Conservation (phyloP, 1,140 invertebrate genomes). For the Venturia canescens region DNA sequence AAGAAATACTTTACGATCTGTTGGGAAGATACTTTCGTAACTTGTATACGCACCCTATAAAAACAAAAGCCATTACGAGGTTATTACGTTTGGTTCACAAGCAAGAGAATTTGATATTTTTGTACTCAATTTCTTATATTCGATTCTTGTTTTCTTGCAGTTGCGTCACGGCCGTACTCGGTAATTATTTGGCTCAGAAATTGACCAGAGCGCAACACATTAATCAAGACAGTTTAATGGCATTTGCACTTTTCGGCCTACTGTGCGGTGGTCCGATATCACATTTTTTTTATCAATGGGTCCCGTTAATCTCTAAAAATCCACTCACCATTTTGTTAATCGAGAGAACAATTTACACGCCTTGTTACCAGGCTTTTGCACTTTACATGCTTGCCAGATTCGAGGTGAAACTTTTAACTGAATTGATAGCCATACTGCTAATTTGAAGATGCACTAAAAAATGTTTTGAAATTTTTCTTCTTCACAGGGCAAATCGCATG, state of each 20-base stretch:
- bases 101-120: slow-evolving; percentile 58
- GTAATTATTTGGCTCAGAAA: slow-evolving; percentile 36
- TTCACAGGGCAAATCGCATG: slow-evolving; percentile 80
- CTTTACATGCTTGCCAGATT: slow-evolving; percentile 83
- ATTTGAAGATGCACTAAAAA: background rate
- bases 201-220: slow-evolving; percentile 5
- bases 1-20: slow-evolving; percentile 77
- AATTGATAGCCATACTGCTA: no score
- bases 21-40: slow-evolving; percentile 82
- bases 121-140: slow-evolving; percentile 32
- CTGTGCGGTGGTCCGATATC: slow-evolving; percentile 85
- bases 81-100: slow-evolving; percentile 57
- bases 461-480: background rate
- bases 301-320: slow-evolving; percentile 76
- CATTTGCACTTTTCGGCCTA: slow-evolving; percentile 73
- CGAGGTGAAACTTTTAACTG: slow-evolving; percentile 76
- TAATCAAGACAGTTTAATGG: slow-evolving; percentile 38
- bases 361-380: slow-evolving; percentile 82
- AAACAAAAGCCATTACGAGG: slow-evolving; percentile 86
- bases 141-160: slow-evolving; percentile 57
- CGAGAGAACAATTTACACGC: slow-evolving; percentile 83
- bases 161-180: slow-evolving; percentile 48
- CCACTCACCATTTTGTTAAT: slow-evolving; percentile 79
- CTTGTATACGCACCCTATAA: slow-evolving; percentile 83
- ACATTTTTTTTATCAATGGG: slow-evolving; percentile 83